Evolutionary conservation across 92 coral and sea anemone genomes (phyloP).

Genomic region (Epizoanthus illoricatus): DNA sequence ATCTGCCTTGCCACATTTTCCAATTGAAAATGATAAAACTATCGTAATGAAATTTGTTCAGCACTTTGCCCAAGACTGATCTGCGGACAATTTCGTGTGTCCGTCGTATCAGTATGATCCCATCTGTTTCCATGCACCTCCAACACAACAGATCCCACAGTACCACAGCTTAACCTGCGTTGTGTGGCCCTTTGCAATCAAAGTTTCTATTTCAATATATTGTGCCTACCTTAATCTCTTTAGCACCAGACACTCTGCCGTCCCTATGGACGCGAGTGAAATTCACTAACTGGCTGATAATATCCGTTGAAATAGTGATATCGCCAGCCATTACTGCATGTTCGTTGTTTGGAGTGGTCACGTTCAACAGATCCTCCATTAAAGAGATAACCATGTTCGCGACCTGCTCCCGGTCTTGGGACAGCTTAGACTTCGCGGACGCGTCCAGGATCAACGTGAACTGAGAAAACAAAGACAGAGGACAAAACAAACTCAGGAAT

Average conservation of each 20-base stretch:
- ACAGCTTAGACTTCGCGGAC: constrained; percentile 16
- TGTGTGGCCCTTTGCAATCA: neutral
- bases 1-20: too few relatives aligned
- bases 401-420: neutral
- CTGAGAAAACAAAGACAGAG: neutral
- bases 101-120: too few relatives aligned
- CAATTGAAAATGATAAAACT: too few relatives aligned
- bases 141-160: too few relatives aligned
- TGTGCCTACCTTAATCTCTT: constrained; percentile 15
- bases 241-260: constrained; percentile 16
- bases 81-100: too few relatives aligned
- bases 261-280: constrained; percentile 22
- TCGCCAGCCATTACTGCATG: constrained; percentile 32
- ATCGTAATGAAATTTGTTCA: too few relatives aligned
- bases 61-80: too few relatives aligned
- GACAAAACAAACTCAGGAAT: too few relatives aligned
- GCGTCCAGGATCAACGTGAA: constrained; percentile 15
- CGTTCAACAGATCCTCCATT: constrained; percentile 7
- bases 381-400: constrained; percentile 11
- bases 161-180: too few relatives aligned
- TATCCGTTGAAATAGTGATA: constrained; percentile 17
- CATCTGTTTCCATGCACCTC: too few relatives aligned
- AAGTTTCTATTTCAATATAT: too few relatives aligned
- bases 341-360: constrained; percentile 25
- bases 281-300: constrained; percentile 31